These are phyloP conservation scores for Phocoena sinus DNA, from an alignment of 2,113 vertebrate genomes.

Conservation along the genomic window DNA sequence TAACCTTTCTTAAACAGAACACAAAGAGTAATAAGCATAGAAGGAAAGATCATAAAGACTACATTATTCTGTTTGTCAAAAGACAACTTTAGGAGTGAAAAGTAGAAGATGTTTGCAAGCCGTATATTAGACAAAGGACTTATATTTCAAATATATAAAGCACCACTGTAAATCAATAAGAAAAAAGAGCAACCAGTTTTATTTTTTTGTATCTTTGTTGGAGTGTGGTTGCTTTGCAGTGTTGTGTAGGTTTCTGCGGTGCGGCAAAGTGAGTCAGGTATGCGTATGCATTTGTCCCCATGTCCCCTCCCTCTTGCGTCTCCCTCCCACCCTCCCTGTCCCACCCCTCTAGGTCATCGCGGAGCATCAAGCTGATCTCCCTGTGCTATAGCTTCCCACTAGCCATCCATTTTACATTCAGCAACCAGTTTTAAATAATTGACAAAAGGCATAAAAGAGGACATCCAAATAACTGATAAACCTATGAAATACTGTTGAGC, in stretches of 20 bases:
- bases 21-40: neutral
- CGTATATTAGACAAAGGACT: neutral
- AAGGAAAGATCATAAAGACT: neutral
- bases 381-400: too few relatives aligned
- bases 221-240: too few relatives aligned
- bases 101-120: neutral
- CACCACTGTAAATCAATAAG: neutral
- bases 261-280: too few relatives aligned
- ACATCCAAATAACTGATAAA: neutral
- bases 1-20: neutral
- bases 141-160: neutral
- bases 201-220: neutral
- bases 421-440: neutral
- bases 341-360: too few relatives aligned
- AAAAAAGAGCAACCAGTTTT: neutral
- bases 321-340: too few relatives aligned
- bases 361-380: too few relatives aligned
- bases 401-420: neutral
- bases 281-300: too few relatives aligned
- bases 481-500: neutral
- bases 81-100: neutral
- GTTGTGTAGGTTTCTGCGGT: too few relatives aligned
- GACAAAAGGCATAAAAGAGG: neutral
- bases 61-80: neutral
- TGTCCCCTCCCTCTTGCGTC: too few relatives aligned